Conservation (phyloP, 2,797 vertebrate genomes). For the Pseudotriccus pelzelni region DNA sequence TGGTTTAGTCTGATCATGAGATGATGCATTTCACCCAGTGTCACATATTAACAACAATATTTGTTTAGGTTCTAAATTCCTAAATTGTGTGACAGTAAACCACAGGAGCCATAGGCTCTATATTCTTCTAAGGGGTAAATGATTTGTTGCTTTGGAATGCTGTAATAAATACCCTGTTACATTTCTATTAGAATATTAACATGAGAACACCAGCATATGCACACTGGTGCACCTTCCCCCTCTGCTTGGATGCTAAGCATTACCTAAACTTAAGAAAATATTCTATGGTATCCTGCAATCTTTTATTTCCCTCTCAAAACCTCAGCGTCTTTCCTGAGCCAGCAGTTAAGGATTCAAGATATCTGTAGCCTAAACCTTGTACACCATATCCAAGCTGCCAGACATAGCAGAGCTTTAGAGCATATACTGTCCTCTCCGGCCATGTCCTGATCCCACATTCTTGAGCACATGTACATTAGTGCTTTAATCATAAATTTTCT, state of each 20-base stretch:
- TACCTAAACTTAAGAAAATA: neutral
- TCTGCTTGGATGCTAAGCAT: neutral
- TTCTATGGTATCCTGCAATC: neutral
- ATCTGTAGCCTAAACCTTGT: neutral
- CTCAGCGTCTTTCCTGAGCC: neutral
- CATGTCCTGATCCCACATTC: neutral
- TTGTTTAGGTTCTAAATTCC: neutral
- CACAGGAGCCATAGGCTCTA: neutral
- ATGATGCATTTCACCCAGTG: neutral
- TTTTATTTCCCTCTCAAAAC: neutral
- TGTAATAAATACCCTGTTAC: neutral
- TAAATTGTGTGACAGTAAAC: neutral
- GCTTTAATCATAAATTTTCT: neutral
- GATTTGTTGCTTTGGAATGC: neutral
- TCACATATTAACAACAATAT: neutral
- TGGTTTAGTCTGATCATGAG: neutral
- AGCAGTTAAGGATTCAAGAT: neutral
- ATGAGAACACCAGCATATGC: neutral
- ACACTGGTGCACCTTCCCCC: neutral
- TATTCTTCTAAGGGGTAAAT: neutral
- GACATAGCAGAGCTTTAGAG: neutral
- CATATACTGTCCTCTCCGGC: rapidly evolving
- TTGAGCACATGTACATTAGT: neutral
- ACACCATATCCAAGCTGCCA: neutral
- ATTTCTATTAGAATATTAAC: neutral